Percentiles rank a stretch among this genome's conserved stretches.
Evolutionary conservation across 1,140 invertebrate genomes (phyloP).

Genomic region (Pectinophora gossypiella): DNA sequence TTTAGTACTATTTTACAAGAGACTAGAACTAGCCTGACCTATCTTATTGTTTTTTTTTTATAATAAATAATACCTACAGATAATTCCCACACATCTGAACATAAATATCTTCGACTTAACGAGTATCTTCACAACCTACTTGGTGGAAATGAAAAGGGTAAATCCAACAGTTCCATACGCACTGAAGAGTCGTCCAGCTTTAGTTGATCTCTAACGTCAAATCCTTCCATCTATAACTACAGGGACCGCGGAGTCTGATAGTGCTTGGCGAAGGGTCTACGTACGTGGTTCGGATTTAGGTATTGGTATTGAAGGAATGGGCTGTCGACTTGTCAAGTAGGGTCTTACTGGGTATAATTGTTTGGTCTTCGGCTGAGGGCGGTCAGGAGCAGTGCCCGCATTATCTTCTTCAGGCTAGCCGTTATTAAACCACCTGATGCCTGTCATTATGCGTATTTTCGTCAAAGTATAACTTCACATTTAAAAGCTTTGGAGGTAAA

Average conservation of each 20-base stretch:
- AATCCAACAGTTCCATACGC: constrained; percentile 19
- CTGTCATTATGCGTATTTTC: not conserved
- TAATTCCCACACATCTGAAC: too few species aligned
- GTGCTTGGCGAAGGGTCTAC: not conserved
- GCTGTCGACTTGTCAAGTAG: not conserved
- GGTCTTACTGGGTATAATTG: not conserved
- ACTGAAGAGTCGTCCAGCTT: constrained; percentile 12
- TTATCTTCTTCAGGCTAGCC: not conserved
- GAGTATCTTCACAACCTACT: not conserved
- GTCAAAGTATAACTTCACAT: too few species aligned
- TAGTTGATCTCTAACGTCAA: constrained; percentile 1
- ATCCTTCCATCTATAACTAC: too few species aligned
- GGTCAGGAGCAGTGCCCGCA: not conserved
- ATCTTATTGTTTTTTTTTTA: too few species aligned
- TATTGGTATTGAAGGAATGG: not conserved
- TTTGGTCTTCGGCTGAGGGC: not conserved
- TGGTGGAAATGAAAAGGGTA: constrained; percentile 32
- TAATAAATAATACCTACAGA: too few species aligned
- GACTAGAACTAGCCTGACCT: too few species aligned
- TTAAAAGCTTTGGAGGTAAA: too few species aligned
- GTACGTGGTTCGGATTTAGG: not conserved
- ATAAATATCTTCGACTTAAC: too few species aligned
- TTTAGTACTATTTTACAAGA: too few species aligned
- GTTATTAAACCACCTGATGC: not conserved
- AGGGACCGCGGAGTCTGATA: not conserved